Evolutionary conservation across 1,140 invertebrate species (phyloP), one percentile per base, ranked within the genome.

Genomic region (Drosophila lacteicornis): DNA sequence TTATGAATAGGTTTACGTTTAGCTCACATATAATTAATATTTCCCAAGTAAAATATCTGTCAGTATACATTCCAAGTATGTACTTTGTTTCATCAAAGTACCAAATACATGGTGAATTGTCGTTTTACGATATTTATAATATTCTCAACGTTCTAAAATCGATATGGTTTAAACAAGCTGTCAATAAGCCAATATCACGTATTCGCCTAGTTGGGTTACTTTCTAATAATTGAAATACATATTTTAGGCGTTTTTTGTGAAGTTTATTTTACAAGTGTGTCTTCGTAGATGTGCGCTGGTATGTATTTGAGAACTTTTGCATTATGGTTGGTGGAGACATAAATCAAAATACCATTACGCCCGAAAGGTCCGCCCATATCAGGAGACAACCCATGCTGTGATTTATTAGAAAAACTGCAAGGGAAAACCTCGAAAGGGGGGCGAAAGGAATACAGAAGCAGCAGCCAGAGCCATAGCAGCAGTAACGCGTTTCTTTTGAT

Each of bases 291-390:
- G 43, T 59, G 36, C 68, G 57, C 49, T 40, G 76, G 74, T 80
- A 61, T 83, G 55, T 51, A 49, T 74, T 63, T 55, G 67, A 67
- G 86, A 90, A 90, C 85, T 90, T 90, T 90, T 90, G 85, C 85
- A 90, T 90, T 90, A 90, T 82, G 79, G 67, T 77, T 85, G 78
- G 43, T 63, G 53, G 60, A 79, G 86, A 86, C 91, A 92, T 92
- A 92, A 92, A 92, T 92, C 91, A 92, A 92, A 92, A 82, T 91
- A 91, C 91, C 90, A 91, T 92, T 92, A 92, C 91, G 91, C 85
- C 85, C 79, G 76, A 88, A 91, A 91, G 85, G 75, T 90, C 82
- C 83, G 84, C 90, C 91, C 91, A 91, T 91, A 92, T 92, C 91
- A 92, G 63, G 75, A 78, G 86, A 91, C 91, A 92, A 92, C 91